Base-by-base conservation (phyloP, 2,113 vertebrate genomes). In the Grammomys dolichurus region DNA sequence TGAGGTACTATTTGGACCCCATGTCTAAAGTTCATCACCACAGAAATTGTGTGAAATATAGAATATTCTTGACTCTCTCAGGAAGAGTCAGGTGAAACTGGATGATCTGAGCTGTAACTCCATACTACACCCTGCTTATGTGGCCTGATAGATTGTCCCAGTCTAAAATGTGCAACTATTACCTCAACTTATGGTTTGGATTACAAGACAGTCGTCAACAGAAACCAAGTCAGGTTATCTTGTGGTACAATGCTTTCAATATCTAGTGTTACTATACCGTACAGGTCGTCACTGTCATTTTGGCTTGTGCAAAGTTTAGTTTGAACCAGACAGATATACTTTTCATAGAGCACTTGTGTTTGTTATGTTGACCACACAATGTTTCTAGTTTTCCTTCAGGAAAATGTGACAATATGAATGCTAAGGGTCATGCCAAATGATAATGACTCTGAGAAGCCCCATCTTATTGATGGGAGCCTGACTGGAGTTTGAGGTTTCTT, bases 1-100 rank as follows among this genome's bases (percentile, higher is more conserved):
- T 88, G 51, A 54, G 92, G 19, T 3, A 58, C 91, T 63, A 94
- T 93, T 93, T 96, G 69, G 92, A 76, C 60, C 48, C 43, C 4
- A 58, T 46, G 13, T 95, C 46, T 78, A 20, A 90, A 24, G 46
- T 84, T 75, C 31, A 75, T 92, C 84, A 31, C 90, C 91, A 95
- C 26, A 22, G 46, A 85, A 91, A 75, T 90, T 85, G 69, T 84
- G 70, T 88, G 76, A 88, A 94, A 31, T 46, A 58, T 85, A n/a
- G 9, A 84, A 31, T 60, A 56, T 6, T 12, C 28, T 63, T 8
- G 4, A 51, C 9, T 51, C 10, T n/a, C 1, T 7, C 26, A 72
- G 56, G 33, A 19, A 51, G 3, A 63, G 43, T 77, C 28, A 63
- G 51, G 0, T 78, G 75, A 36, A 36, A 4, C 43, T 82, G 46